These are phyloP conservation scores for Ceryle rudis DNA, from an alignment of 2,797 vertebrate genomes.

Conservation along the genomic window DNA sequence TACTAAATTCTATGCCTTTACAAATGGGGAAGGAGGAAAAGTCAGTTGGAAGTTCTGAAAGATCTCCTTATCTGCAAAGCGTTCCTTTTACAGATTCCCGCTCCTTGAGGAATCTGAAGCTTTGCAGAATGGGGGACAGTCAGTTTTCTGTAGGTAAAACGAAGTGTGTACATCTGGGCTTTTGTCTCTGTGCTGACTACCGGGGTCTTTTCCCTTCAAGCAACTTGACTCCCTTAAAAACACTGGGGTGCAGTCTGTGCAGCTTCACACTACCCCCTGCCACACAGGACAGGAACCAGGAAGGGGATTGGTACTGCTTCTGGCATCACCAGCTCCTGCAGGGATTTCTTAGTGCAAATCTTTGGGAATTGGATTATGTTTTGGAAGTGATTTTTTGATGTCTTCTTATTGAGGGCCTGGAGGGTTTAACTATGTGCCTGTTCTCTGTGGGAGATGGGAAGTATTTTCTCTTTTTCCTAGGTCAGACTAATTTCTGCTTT, in stretches of 20 bases:
- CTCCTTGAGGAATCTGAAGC: neutral
- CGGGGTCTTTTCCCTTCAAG: neutral
- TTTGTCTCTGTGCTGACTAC: neutral
- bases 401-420: conserved; percentile 12
- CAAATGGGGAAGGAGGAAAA: neutral
- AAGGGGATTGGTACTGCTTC: neutral
- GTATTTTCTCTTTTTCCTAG: conserved; percentile 24
- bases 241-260: neutral
- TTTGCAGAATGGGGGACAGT: neutral
- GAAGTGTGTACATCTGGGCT: neutral
- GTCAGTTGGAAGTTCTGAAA: conserved; percentile 18
- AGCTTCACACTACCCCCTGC: neutral
- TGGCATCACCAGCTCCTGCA: conserved; percentile 14
- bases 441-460: conserved; percentile 46
- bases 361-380: conserved; percentile 47
- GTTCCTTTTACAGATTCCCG: neutral
- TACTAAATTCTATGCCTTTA: neutral
- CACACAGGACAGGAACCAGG: neutral
- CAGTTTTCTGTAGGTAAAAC: neutral
- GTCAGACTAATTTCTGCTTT: conserved; percentile 23
- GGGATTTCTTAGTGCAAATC: conserved; percentile 65
- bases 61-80: conserved; percentile 1
- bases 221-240: neutral
- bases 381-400: conserved; percentile 58
- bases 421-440: conserved; percentile 22